Evolutionary conservation across 2,888 invertebrate genomes (phyloP).

Genomic region (Eustalomyia histrio): DNA sequence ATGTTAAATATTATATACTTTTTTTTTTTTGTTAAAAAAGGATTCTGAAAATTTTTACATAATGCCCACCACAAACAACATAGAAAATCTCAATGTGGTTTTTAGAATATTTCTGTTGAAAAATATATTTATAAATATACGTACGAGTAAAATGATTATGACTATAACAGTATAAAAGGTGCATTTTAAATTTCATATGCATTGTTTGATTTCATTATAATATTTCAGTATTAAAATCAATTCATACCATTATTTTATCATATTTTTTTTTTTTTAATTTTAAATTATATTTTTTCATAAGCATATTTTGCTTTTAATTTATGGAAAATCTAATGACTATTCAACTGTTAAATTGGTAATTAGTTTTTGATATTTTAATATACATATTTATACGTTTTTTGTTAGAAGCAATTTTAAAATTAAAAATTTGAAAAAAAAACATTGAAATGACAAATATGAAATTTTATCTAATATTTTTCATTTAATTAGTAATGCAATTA

Average conservation of each 20-base stretch:
- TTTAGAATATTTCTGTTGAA: slow-evolving; percentile 53
- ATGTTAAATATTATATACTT: slow-evolving; percentile 46
- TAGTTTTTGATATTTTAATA: slow-evolving; percentile 60
- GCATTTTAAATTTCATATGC: neutral
- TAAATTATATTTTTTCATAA: slow-evolving; percentile 39
- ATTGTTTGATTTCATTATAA: neutral
- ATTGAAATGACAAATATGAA: slow-evolving; percentile 54
- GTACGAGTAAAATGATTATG: neutral
- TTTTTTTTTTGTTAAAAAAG: slow-evolving; percentile 43
- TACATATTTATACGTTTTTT: slow-evolving; percentile 38
- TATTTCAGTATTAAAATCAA: neutral
- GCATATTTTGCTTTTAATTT: slow-evolving; percentile 56
- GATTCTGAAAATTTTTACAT: slow-evolving; percentile 58
- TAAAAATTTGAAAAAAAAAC: neutral
- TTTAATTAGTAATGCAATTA: slow-evolving; percentile 60
- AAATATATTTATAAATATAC: neutral
- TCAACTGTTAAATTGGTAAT: slow-evolving; percentile 62
- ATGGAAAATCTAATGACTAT: slow-evolving; percentile 60
- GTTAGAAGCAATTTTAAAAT: slow-evolving; percentile 9
- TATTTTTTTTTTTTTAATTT: neutral
- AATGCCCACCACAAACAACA: slow-evolving; percentile 65
- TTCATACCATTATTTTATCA: neutral
- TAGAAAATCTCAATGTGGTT: slow-evolving; percentile 64
- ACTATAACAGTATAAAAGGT: neutral
- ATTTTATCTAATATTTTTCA: slow-evolving; percentile 55